These are phyloP conservation scores for Crotalus tigris DNA, from an alignment of 2,113 vertebrate genomes.

Conservation along the genomic window DNA sequence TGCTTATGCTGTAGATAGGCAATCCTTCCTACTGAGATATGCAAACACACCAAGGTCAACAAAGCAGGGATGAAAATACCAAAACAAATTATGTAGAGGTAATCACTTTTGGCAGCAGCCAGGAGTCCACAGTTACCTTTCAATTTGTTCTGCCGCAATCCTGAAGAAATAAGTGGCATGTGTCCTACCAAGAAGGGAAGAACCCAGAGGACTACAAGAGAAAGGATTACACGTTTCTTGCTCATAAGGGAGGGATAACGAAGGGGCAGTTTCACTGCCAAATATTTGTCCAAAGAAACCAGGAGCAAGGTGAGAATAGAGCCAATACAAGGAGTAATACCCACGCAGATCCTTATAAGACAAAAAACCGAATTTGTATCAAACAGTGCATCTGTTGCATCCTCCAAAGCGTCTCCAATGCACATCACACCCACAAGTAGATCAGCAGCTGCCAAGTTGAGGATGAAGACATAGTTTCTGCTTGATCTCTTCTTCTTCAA, in stretches of 20 bases:
- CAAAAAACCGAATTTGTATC: constrained; percentile 33
- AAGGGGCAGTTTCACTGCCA: constrained; percentile 42
- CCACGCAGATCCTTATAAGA: constrained; percentile 38
- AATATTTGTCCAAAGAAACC: constrained; percentile 54
- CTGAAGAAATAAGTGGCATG: constrained; percentile 44
- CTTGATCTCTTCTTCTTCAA: constrained; percentile 43
- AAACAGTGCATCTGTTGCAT: constrained; percentile 36
- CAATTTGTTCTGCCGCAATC: constrained; percentile 38
- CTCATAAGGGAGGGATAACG: constrained; percentile 44
- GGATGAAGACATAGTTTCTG: constrained; percentile 48
- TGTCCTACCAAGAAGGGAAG: constrained; percentile 43
- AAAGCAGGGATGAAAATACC: constrained; percentile 42
- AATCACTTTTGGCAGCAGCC: constrained; percentile 39
- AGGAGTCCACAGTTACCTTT: constrained; percentile 40
- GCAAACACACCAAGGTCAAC: constrained; percentile 39
- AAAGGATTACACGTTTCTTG: constrained; percentile 20
- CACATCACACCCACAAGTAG: constrained; percentile 52
- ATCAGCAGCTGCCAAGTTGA: constrained; percentile 53
- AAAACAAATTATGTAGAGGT: constrained; percentile 50
- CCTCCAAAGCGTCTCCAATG: constrained; percentile 32
- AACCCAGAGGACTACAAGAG: constrained; percentile 38
- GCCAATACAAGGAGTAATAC: constrained; percentile 42
- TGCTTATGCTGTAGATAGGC: constrained; percentile 33
- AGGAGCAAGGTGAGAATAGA: constrained; percentile 55
- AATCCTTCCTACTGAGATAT: constrained; percentile 35